Evolutionary conservation across 2,888 invertebrate genomes (phyloP).

Genomic region (Deilephila porcellus): DNA sequence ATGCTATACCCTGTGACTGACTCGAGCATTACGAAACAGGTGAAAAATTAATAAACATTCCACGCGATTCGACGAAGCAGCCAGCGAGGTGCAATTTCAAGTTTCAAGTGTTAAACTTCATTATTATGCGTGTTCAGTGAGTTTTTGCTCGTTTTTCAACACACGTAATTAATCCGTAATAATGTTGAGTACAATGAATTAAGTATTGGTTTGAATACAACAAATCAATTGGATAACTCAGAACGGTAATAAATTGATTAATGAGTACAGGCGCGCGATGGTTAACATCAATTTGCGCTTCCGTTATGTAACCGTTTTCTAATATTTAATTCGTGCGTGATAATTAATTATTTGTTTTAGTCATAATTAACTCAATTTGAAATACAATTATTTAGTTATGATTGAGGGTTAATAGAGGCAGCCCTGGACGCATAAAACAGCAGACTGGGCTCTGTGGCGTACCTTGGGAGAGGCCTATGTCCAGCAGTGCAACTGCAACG

Average conservation of each 20-base stretch:
- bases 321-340: background rate
- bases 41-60: constrained; percentile 17
- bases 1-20: background rate
- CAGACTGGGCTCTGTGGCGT: no score
- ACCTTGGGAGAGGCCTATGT: no score
- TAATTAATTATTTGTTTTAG: background rate
- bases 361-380: background rate
- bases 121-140: constrained; percentile 3
- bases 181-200: background rate
- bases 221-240: constrained; percentile 9
- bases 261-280: background rate
- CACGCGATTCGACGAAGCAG: background rate
- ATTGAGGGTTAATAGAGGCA: no score
- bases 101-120: constrained; percentile 22
- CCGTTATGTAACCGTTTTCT: constrained; percentile 16
- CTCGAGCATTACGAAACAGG: constrained; percentile 2
- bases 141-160: constrained; percentile 15
- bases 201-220: background rate
- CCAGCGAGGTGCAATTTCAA: constrained; percentile 16
- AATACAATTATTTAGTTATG: background rate
- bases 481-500: no score
- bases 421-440: no score
- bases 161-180: constrained; percentile 24
- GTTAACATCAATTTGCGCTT: background rate
- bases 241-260: constrained; percentile 9